A percentile compares a stretch with the other conserved stretches of the same genome.
phyloP scores from a whole-genome alignment of 2,888 invertebrate genomes.

The Sepioteuthis lessoniana region DNA sequence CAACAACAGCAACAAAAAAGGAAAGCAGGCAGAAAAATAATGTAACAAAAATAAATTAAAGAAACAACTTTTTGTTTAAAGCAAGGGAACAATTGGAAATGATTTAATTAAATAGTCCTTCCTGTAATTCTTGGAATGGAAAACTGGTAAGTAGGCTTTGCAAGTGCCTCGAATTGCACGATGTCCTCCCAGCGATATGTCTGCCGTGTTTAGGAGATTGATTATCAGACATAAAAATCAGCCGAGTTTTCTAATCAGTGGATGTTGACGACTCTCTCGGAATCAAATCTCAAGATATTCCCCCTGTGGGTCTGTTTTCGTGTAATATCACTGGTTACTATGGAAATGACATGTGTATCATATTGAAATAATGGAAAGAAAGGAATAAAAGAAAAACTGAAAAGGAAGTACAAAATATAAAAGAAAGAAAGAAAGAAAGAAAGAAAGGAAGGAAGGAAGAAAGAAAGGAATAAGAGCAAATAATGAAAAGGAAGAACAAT shows the following conservation, averaged over 20 bases:
- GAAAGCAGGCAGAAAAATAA: too few relatives aligned
- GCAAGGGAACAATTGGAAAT: not conserved
- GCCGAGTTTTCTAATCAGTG: not conserved
- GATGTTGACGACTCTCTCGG: not conserved
- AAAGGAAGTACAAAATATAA: too few relatives aligned
- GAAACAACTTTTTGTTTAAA: not conserved
- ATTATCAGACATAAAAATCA: constrained; percentile 33
- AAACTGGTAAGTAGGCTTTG: too few relatives aligned
- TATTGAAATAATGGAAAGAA: too few relatives aligned
- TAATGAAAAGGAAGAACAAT: too few relatives aligned
- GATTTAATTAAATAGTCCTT: not conserved
- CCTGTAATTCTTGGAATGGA: not conserved
- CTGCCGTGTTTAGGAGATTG: not conserved
- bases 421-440: too few relatives aligned
- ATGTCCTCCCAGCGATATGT: not conserved
- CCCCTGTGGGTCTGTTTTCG: not conserved
- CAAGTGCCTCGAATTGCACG: not conserved
- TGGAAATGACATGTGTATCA: too few relatives aligned
- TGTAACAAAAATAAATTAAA: not conserved
- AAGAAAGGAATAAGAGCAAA: too few relatives aligned
- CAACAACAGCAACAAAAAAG: too few relatives aligned
- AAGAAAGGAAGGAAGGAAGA: too few relatives aligned
- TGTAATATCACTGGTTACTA: not conserved
- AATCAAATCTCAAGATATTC: not conserved
- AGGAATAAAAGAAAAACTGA: too few relatives aligned